Evolutionary conservation across 2,113 vertebrate species (phyloP).

Genomic region (Eolophus roseicapilla): DNA sequence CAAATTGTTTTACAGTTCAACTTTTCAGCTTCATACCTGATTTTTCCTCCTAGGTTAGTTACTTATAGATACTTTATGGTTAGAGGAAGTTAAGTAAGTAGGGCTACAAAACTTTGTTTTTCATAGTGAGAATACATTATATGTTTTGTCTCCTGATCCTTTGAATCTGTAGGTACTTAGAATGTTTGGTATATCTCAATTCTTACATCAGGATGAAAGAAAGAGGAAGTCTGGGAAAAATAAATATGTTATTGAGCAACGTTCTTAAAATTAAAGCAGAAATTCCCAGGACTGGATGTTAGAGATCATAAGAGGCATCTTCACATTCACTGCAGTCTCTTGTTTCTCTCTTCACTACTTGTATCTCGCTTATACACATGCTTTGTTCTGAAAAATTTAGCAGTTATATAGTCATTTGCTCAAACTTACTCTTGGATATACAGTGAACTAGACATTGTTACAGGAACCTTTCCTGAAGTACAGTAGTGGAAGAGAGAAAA

Average conservation of each 20-base stretch:
- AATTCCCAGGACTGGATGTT: neutral
- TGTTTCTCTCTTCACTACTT: neutral
- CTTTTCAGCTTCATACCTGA: neutral
- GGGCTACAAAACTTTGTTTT: neutral
- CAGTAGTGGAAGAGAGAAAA: neutral
- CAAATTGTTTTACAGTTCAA: constrained; percentile 7
- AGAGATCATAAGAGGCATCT: neutral
- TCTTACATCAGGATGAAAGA: constrained; percentile 6
- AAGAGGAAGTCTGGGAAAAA: neutral
- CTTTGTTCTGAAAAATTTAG: neutral
- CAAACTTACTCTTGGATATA: neutral
- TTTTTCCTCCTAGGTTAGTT: neutral
- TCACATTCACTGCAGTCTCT: neutral
- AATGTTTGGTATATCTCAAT: neutral
- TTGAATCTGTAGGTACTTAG: neutral
- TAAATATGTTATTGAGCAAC: neutral
- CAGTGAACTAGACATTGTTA: neutral
- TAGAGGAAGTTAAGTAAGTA: neutral
- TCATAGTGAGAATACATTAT: neutral
- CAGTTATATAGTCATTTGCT: neutral
- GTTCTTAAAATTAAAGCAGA: neutral
- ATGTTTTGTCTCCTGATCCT: neutral
- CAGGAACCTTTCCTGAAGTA: neutral
- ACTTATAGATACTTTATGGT: neutral
- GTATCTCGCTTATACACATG: neutral